A percentile compares a stretch with the other conserved stretches of the same genome.
phyloP scores from a whole-genome alignment of 2,797 vertebrate species.

The Chloroceryle amazona region DNA sequence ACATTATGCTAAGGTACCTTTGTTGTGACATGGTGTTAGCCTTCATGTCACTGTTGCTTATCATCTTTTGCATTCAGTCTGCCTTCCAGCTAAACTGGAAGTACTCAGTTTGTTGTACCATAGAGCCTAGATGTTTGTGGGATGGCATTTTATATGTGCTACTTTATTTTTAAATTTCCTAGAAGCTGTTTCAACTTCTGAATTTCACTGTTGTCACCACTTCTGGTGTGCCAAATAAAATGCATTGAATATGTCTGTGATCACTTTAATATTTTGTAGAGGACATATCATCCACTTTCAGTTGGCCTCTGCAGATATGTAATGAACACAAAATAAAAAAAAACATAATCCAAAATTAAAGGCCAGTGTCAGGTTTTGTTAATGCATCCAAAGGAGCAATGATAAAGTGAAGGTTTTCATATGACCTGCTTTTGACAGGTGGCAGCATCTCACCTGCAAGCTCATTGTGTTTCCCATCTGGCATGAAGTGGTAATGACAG shows the following conservation, averaged over 20 bases:
- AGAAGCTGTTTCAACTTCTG: background rate
- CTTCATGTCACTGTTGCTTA: constrained; percentile 40
- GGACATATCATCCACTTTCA: background rate
- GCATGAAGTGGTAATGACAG: background rate
- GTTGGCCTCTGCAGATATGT: background rate
- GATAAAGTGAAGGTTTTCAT: background rate
- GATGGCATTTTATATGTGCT: background rate
- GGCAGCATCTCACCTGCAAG: background rate
- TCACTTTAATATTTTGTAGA: background rate
- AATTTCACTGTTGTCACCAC: background rate
- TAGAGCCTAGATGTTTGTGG: background rate
- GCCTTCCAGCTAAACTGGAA: constrained; percentile 13
- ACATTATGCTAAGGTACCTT: constrained; percentile 3
- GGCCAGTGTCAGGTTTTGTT: background rate
- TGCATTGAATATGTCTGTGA: background rate
- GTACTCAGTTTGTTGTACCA: background rate
- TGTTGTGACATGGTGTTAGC: constrained; percentile 44
- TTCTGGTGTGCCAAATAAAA: constrained; percentile 1
- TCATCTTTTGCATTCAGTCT: background rate
- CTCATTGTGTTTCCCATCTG: background rate
- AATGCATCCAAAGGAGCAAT: background rate
- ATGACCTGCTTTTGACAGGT: background rate
- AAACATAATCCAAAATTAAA: background rate
- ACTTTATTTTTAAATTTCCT: constrained; percentile 16
- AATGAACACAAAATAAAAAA: background rate